These are phyloP conservation scores for Chelidonichthys spinosus DNA, from an alignment of 2,797 vertebrate species.

Conservation along the genomic window DNA sequence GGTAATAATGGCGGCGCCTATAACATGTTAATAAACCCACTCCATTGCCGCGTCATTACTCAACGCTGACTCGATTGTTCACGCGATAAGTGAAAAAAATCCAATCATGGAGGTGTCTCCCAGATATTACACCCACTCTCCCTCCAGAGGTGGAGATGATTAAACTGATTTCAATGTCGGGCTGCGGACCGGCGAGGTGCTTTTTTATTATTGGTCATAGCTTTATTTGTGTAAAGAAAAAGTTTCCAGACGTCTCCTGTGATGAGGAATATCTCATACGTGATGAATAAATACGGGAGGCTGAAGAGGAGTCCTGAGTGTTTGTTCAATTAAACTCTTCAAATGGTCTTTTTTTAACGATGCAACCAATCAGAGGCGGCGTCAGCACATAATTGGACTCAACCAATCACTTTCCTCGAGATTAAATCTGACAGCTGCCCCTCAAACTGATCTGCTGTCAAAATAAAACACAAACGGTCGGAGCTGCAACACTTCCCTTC, in stretches of 20 bases:
- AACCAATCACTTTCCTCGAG: too few species aligned
- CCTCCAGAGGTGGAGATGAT: constrained; percentile 9
- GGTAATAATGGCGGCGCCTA: constrained; percentile 50
- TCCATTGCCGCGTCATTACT: constrained; percentile 34
- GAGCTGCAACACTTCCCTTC: too few species aligned
- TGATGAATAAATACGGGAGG: neutral
- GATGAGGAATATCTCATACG: neutral
- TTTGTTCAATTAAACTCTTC: too few species aligned
- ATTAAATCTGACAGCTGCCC: too few species aligned
- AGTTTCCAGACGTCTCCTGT: neutral
- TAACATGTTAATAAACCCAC: constrained; percentile 41
- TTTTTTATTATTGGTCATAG: neutral
- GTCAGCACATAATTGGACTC: too few species aligned
- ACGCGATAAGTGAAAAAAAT: constrained; percentile 17
- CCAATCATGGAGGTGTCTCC: constrained; percentile 8
- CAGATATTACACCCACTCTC: constrained; percentile 7
- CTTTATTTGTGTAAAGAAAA: constrained; percentile 5
- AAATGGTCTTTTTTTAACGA: too few species aligned
- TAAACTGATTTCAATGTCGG: neutral
- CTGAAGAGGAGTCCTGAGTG: too few species aligned
- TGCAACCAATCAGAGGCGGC: too few species aligned
- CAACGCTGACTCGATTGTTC: constrained; percentile 38
- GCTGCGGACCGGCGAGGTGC: neutral
- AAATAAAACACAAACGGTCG: too few species aligned
- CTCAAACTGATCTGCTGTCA: too few species aligned